phyloP scores from a whole-genome alignment of 2,888 invertebrate species.

The Lepidocyrtoides sp. region DNA sequence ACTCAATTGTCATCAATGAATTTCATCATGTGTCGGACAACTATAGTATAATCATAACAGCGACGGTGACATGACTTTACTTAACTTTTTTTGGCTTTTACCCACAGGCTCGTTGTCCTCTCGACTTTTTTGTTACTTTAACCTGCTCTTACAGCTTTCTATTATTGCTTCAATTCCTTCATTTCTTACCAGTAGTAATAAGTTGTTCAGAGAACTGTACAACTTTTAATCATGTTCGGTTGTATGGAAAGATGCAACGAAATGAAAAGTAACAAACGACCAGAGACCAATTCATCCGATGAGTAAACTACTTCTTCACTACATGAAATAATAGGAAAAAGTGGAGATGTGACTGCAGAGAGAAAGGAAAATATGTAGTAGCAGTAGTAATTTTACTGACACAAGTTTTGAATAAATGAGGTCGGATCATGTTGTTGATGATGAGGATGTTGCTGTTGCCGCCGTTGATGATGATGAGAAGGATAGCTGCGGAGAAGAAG shows the following conservation, averaged over 20 bases:
- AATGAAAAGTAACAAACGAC: constrained; percentile 43
- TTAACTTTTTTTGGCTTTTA: no score
- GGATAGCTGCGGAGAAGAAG: no score
- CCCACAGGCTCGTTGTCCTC: neutral
- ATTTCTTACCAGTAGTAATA: no score
- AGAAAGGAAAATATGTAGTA: no score
- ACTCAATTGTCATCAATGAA: no score
- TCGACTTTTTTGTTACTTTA: neutral
- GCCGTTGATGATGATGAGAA: neutral
- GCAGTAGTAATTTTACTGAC: neutral
- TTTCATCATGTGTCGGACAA: no score
- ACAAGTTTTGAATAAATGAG: constrained; percentile 80
- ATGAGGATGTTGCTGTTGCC: constrained; percentile 41
- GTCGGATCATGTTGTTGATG: constrained; percentile 67
- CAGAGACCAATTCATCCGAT: constrained; percentile 60
- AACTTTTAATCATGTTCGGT: neutral
- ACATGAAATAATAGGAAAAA: neutral
- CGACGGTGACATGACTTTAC: no score
- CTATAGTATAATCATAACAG: no score
- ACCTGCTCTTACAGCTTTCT: neutral
- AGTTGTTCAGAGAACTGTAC: no score
- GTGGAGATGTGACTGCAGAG: neutral
- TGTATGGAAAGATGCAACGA: neutral
- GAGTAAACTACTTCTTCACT: constrained; percentile 32
- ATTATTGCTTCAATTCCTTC: no score